Percentiles rank a stretch among this genome's conserved stretches.
These are phyloP conservation scores for Aplysia californica DNA, from an alignment of 1,140 invertebrate species.

Conservation along the genomic window DNA sequence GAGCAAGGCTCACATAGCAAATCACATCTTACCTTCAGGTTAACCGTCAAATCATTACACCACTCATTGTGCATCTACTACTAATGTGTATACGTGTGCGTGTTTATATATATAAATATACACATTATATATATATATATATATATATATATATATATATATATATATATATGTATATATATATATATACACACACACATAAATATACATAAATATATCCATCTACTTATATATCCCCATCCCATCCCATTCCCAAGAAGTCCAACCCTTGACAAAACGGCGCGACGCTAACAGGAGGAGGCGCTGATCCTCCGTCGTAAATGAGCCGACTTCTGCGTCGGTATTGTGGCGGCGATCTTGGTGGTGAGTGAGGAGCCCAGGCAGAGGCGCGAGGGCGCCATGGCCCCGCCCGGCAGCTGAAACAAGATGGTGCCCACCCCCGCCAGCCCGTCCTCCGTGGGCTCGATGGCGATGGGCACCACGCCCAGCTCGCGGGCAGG, in stretches of 20 bases:
- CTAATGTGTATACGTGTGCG: no score
- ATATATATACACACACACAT: not conserved
- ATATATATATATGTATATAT: no score
- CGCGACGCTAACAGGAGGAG: constrained; percentile 35
- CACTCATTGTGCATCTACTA: no score
- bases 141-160: no score
- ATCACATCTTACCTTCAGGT: no score
- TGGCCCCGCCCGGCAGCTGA: constrained; percentile 82
- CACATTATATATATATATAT: no score
- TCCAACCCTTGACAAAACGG: not conserved
- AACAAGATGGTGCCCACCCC: constrained; percentile 92
- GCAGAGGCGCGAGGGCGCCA: constrained; percentile 57
- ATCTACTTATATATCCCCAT: not conserved
- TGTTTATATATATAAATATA: no score
- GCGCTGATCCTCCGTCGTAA: constrained; percentile 39
- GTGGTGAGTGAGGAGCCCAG: constrained; percentile 66
- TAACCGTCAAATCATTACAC: no score
- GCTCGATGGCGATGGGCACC: constrained; percentile 89
- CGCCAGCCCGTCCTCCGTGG: constrained; percentile 86
- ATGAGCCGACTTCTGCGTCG: constrained; percentile 22
- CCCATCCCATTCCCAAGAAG: not conserved
- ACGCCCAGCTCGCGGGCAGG: constrained; percentile 71
- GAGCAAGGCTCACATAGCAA: no score
- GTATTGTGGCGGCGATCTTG: constrained; percentile 25
- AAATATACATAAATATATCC: not conserved